These are phyloP conservation scores for Tetranychus piercei DNA, from an alignment of 2,888 invertebrate species.

Conservation along the genomic window DNA sequence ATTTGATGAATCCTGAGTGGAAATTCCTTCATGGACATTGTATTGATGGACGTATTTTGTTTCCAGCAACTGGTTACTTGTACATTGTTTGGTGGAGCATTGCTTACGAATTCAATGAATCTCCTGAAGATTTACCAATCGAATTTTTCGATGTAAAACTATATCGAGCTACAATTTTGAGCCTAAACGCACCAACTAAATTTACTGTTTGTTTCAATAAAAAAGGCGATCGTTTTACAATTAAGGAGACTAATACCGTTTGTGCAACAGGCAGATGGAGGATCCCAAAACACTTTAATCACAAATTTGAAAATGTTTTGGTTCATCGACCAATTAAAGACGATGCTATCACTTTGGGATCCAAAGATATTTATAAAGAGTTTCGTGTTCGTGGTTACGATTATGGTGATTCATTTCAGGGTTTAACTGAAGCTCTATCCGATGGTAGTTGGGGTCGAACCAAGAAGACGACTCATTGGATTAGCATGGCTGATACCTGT, in stretches of 20 bases:
- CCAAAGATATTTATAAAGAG: slow-evolving; percentile 61
- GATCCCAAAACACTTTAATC: slow-evolving; percentile 6
- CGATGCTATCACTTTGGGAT: slow-evolving; percentile 27
- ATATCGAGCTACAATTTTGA: slow-evolving; percentile 39
- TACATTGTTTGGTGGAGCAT: slow-evolving; percentile 60
- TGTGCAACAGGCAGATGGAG: slow-evolving; percentile 31
- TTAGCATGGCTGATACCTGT: slow-evolving; percentile 87
- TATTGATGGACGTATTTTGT: slow-evolving; percentile 39
- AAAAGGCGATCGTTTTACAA: slow-evolving; percentile 33
- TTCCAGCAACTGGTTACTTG: slow-evolving; percentile 38
- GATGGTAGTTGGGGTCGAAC: slow-evolving; percentile 53
- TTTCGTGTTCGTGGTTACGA: slow-evolving; percentile 66
- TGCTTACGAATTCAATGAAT: slow-evolving; percentile 13
- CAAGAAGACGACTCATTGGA: slow-evolving; percentile 75
- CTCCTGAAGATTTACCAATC: slow-evolving; percentile 29
- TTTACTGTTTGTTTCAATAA: slow-evolving; percentile 32
- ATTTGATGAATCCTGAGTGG: slow-evolving; percentile 35
- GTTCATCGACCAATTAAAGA: background rate
- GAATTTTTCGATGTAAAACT: slow-evolving; percentile 36
- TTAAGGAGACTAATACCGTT: slow-evolving; percentile 32
- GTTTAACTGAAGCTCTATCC: slow-evolving; percentile 56
- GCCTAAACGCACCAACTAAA: slow-evolving; percentile 36
- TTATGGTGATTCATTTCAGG: slow-evolving; percentile 60
- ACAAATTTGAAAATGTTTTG: slow-evolving; percentile 4
- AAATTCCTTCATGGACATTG: slow-evolving; percentile 50